Evolutionary conservation across 2,888 invertebrate species (phyloP).

Genomic region (Esperia sulphurella): DNA sequence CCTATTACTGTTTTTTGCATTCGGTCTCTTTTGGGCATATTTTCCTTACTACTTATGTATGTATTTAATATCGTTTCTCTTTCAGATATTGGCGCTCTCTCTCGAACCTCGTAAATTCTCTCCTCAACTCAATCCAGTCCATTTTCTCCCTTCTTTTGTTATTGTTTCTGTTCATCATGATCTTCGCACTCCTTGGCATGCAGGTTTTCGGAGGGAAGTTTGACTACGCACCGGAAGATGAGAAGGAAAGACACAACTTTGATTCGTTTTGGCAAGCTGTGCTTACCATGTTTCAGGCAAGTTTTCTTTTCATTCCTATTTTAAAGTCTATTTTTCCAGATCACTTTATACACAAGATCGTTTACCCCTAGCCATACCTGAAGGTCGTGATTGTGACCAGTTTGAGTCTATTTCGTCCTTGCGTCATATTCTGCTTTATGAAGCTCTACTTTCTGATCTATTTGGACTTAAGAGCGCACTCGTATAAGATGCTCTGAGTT

Average conservation of each 20-base stretch:
- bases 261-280: conserved; percentile 99
- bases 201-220: conserved; percentile 99
- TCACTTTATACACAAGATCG: neutral
- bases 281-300: conserved; percentile 98
- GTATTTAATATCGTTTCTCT: neutral
- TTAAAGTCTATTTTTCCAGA: no score
- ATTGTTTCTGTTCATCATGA: conserved; percentile 99
- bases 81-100: conserved; percentile 98
- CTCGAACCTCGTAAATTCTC: conserved; percentile 97
- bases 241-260: conserved; percentile 97
- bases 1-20: no score
- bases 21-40: no score
- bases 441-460: no score
- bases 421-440: no score
- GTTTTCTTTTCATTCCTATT: neutral
- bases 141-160: conserved; percentile 97
- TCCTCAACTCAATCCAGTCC: conserved; percentile 99
- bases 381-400: no score
- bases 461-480: no score
- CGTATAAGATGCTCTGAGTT: no score
- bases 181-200: conserved; percentile 99
- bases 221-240: conserved; percentile 88
- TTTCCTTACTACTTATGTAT: no score
- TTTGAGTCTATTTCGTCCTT: no score
- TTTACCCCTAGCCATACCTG: neutral